Evolutionary conservation across 2,888 invertebrate genomes (phyloP), one percentile per base, ranked within the genome.

Genomic region (Lathronympha strigana): DNA sequence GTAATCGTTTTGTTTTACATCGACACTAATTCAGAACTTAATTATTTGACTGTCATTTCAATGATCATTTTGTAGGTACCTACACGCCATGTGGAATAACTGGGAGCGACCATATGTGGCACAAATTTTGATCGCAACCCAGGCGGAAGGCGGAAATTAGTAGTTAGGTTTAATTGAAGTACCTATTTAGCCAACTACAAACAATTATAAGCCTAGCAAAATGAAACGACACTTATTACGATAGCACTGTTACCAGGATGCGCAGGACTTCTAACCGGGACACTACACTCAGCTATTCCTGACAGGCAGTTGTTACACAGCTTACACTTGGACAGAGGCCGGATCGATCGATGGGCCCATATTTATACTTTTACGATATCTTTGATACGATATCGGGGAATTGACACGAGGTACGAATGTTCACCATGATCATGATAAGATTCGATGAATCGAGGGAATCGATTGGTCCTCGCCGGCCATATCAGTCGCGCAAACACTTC

Each of bases 351-450:
- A 92, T 90, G 90, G 88, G 83, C 91, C 76, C 89, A 88, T 92
- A 92, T 92, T 90, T 92, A 92, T 92, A 92, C 90, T 84, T 90
- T 92, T 88, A 87, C 86, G 83, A 87, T 90, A 90, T 91, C 91
- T 89, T 79, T 77, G 90, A 91, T 91, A 92, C 78, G 84, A 84
- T 92, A 92, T 91, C 92, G 78, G 87, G 80, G 77, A 80, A 82
- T 78, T 78, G 87, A 84, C 88, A 83, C 88, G 85, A 87, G 84
- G 87, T 84, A 82, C 82, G 77, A 85, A 84, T 82, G 87, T 90
- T 84, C 90, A 89, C 88, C 90, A 88, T 89, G 85, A 88, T 88
- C 73, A 75, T 83, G 92, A 92, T 92, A 91, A 92, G 88, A 89
- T 90, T 87, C 71, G 76, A 79, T 76, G 76, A 76, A 79, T 82